Evolutionary conservation across 2,888 invertebrate genomes (phyloP).

Genomic region (Hydroisotoma schaefferi): DNA sequence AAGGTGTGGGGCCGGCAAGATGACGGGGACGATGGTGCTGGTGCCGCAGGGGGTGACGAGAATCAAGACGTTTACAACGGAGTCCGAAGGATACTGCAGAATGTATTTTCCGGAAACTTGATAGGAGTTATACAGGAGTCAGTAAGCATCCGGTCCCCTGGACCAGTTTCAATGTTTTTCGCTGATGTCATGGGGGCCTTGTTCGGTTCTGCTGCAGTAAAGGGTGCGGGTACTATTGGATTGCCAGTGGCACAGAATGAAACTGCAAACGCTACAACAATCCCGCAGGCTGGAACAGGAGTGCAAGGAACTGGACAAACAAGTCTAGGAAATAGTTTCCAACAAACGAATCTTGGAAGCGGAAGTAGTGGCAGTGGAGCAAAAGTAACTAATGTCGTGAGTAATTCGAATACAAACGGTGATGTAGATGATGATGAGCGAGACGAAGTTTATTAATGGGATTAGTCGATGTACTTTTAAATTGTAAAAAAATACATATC

Average conservation of each 20-base stretch:
- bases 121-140: constrained; percentile 20
- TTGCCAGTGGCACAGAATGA: background rate
- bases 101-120: constrained; percentile 27
- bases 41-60: background rate
- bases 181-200: constrained; percentile 2
- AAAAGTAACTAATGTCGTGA: too few species aligned
- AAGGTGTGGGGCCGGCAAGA: background rate
- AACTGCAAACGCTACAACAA: background rate
- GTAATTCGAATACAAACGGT: too few species aligned
- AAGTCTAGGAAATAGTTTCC: too few species aligned
- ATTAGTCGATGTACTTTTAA: too few species aligned
- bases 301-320: too few species aligned
- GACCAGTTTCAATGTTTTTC: background rate
- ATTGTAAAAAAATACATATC: too few species aligned
- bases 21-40: background rate
- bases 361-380: too few species aligned
- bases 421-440: too few species aligned
- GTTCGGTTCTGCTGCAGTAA: background rate
- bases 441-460: too few species aligned
- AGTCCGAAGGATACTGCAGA: constrained; percentile 16
- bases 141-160: background rate
- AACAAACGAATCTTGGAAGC: too few species aligned
- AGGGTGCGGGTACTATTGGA: constrained; percentile 4
- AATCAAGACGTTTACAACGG: background rate
- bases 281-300: too few species aligned